phyloP scores from a whole-genome alignment of 2,797 vertebrate genomes.

The Pitangus sulphuratus region DNA sequence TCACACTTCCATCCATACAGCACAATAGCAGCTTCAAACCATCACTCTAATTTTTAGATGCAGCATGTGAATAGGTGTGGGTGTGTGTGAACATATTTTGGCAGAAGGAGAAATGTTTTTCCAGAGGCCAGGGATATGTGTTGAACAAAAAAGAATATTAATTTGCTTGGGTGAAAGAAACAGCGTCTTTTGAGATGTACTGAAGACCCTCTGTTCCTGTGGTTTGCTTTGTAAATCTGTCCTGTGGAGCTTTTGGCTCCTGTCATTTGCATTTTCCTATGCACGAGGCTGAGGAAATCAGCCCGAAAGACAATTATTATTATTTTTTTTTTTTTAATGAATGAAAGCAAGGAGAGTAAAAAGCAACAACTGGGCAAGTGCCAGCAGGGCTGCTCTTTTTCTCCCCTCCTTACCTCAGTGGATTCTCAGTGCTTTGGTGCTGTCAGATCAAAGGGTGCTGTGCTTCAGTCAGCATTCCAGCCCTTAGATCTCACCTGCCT shows the following conservation, averaged over 20 bases:
- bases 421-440: constrained; percentile 1
- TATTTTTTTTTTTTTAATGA: not conserved
- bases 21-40: not conserved
- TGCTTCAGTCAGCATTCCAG: constrained; percentile 39
- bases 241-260: not conserved
- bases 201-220: not conserved
- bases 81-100: constrained; percentile 41
- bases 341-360: not conserved
- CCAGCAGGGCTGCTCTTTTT: not conserved
- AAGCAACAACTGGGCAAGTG: not conserved
- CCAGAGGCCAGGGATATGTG: not conserved
- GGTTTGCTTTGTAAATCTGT: not conserved
- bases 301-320: not conserved
- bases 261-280: not conserved
- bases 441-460: constrained; percentile 50
- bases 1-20: not conserved
- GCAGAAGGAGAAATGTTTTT: constrained; percentile 42
- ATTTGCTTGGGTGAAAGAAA: constrained; percentile 23
- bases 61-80: constrained; percentile 36
- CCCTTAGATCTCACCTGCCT: constrained; percentile 32
- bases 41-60: constrained; percentile 11
- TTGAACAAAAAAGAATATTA: constrained; percentile 31
- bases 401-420: not conserved
- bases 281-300: not conserved
- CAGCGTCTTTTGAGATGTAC: not conserved